Percentiles rank a stretch among this genome's conserved stretches.
Conservation (phyloP, 2,888 invertebrate species). For the Caenorhabditis uteleia region DNA sequence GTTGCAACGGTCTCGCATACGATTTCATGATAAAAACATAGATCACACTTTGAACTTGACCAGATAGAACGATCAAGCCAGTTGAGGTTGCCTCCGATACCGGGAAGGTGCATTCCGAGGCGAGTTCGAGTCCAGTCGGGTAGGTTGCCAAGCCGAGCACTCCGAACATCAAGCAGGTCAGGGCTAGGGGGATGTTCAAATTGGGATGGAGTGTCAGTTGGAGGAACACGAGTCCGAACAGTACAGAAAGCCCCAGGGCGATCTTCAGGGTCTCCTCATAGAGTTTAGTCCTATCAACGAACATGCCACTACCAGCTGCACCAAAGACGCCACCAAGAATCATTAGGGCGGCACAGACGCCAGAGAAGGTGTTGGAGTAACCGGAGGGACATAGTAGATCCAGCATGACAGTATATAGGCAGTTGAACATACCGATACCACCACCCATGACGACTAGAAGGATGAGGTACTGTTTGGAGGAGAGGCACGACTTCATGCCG, state of each 20-base stretch:
- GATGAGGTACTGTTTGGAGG: slow-evolving; percentile 61
- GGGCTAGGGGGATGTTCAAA: slow-evolving; percentile 61
- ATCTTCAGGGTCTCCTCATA: slow-evolving; percentile 73
- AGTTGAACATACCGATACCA: slow-evolving; percentile 70
- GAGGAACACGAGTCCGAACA: slow-evolving; percentile 65
- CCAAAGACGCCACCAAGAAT: slow-evolving; percentile 71
- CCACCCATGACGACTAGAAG: slow-evolving; percentile 68
- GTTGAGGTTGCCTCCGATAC: slow-evolving; percentile 73
- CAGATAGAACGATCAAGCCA: slow-evolving; percentile 72
- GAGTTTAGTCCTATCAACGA: slow-evolving; percentile 72
- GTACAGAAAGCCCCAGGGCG: slow-evolving; percentile 63
- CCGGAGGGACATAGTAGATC: slow-evolving; percentile 73
- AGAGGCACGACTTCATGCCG: slow-evolving; percentile 60
- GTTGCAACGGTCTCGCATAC: slow-evolving; percentile 48
- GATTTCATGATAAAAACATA: slow-evolving; percentile 61
- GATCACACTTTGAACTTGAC: slow-evolving; percentile 68
- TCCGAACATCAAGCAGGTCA: slow-evolving; percentile 71
- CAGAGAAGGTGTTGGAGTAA: slow-evolving; percentile 71
- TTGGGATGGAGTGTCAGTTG: slow-evolving; percentile 52
- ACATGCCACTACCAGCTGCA: slow-evolving; percentile 64
- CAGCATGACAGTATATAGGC: slow-evolving; percentile 68
- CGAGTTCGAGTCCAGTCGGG: slow-evolving; percentile 72
- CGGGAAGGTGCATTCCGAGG: slow-evolving; percentile 73
- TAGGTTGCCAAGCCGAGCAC: slow-evolving; percentile 73
- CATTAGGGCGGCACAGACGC: slow-evolving; percentile 70